Conservation (phyloP, 2,113 vertebrate species). For the Felis catus region DNA sequence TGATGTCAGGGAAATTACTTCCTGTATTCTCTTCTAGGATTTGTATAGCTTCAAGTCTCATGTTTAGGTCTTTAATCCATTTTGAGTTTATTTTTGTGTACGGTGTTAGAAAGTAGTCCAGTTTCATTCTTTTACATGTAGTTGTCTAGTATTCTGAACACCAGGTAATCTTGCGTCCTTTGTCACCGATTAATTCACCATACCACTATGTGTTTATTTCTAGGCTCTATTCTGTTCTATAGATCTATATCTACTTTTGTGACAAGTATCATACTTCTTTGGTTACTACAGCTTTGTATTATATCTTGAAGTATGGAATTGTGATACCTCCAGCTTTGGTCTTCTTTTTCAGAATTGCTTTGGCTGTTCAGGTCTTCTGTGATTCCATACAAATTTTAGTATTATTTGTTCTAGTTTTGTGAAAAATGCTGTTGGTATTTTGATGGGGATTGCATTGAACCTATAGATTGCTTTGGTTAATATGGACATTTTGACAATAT, state of each 20-base stretch:
- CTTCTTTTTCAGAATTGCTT: neutral
- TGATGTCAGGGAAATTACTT: neutral
- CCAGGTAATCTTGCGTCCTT: neutral
- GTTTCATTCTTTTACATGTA: neutral
- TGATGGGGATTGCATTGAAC: neutral
- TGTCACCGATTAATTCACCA: neutral
- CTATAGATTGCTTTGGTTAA: neutral
- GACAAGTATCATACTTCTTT: neutral
- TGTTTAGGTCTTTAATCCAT: neutral
- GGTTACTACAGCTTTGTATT: neutral
- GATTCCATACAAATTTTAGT: neutral
- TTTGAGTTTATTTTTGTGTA: neutral
- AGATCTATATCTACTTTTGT: neutral
- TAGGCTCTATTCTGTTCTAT: neutral
- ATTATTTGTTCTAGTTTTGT: neutral
- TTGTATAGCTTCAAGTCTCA: neutral
- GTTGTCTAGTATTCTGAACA: neutral
- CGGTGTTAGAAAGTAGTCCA: neutral
- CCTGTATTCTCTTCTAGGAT: neutral
- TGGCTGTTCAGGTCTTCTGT: neutral
- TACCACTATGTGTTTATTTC: neutral
- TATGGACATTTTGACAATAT: neutral
- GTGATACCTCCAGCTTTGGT: neutral
- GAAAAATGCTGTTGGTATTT: neutral
- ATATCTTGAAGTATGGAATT: neutral